A percentile compares a stretch with the other conserved stretches of the same genome.
phyloP scores from a whole-genome alignment of 2,888 invertebrate species.

The Exocentrus adspersus region DNA sequence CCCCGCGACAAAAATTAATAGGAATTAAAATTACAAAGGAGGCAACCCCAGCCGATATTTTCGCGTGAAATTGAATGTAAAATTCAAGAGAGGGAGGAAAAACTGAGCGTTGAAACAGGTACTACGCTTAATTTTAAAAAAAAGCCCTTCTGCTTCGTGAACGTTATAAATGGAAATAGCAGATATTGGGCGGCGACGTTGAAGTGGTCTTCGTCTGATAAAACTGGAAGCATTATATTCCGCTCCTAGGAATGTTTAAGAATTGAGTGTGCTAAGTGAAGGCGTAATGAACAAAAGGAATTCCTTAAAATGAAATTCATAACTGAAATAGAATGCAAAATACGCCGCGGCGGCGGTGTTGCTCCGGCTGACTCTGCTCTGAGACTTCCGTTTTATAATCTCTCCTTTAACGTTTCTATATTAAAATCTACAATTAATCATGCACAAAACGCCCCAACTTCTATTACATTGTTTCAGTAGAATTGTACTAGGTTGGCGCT shows the following conservation, averaged over 20 bases:
- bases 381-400: constrained; percentile 11
- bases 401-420: constrained; percentile 17
- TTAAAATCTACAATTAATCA: constrained; percentile 19
- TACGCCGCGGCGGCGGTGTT: constrained; percentile 14
- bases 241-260: constrained; percentile 39
- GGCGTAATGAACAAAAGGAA: constrained; percentile 46
- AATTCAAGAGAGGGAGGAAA: constrained; percentile 6
- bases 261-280: constrained; percentile 41
- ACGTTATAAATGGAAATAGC: constrained; percentile 27
- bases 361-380: constrained; percentile 7
- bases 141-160: not conserved
- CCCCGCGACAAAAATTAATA: not conserved
- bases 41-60: constrained; percentile 5
- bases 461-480: constrained; percentile 3
- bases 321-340: constrained; percentile 42
- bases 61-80: constrained; percentile 14
- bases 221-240: constrained; percentile 29
- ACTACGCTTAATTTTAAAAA: constrained; percentile 15
- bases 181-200: constrained; percentile 7
- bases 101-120: constrained; percentile 17
- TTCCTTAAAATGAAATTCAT: constrained; percentile 43
- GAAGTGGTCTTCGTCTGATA: constrained; percentile 10
- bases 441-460: not conserved
- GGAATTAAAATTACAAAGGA: not conserved
- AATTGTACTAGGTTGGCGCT: constrained; percentile 3